Conservation (phyloP, 2,888 invertebrate species). For the Tetranychus piercei region DNA sequence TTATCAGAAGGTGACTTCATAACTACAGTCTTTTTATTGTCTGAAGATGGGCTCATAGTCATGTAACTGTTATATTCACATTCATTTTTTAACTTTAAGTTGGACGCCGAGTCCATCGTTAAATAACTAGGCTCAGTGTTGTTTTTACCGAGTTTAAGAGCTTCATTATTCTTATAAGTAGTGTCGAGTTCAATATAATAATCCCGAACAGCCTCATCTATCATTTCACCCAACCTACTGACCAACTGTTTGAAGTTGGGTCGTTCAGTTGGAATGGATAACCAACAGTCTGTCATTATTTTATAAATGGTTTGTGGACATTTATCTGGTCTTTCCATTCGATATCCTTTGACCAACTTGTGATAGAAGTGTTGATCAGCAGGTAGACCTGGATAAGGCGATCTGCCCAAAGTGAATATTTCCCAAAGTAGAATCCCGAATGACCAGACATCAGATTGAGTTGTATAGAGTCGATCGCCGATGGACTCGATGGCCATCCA, state of each 20-base stretch:
- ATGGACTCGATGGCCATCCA: constrained; percentile 37
- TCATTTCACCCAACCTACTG: constrained; percentile 51
- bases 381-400: constrained; percentile 34
- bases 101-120: not conserved
- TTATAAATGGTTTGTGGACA: constrained; percentile 48
- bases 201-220: constrained; percentile 46
- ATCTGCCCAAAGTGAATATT: constrained; percentile 26
- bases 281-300: constrained; percentile 75
- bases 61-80: not conserved
- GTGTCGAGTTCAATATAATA: constrained; percentile 71
- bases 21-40: too few relatives aligned
- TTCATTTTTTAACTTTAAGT: not conserved
- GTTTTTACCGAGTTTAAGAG: constrained; percentile 41
- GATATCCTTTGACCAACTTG: constrained; percentile 59
- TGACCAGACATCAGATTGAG: constrained; percentile 37
- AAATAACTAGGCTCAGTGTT: not conserved
- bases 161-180: too few relatives aligned
- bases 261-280: constrained; percentile 51
- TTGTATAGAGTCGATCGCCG: constrained; percentile 34
- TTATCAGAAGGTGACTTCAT: too few relatives aligned
- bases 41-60: too few relatives aligned
- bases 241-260: constrained; percentile 62
- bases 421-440: constrained; percentile 27
- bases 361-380: constrained; percentile 36
- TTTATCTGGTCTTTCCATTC: constrained; percentile 68